Evolutionary conservation across 2,888 invertebrate genomes (phyloP).

Genomic region (Drosophila paucipuncta): DNA sequence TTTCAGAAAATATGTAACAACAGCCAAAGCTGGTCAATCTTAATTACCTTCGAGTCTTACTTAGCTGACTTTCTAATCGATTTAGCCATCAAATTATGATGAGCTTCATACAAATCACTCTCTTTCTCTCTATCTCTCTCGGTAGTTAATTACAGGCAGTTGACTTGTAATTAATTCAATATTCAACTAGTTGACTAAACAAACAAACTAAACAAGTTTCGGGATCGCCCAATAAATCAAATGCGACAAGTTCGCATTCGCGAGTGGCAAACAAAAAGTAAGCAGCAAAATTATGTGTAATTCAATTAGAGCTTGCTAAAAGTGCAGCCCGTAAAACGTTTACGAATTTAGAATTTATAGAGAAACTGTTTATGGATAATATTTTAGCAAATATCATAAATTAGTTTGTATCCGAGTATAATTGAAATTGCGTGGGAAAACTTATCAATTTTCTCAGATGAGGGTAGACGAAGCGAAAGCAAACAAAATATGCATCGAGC

Average conservation of each 20-base stretch:
- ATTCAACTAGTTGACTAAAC: slow-evolving; percentile 19
- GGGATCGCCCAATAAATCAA: slow-evolving; percentile 36
- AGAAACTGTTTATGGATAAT: no score
- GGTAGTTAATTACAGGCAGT: slow-evolving; percentile 50
- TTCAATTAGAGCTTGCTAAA: neutral
- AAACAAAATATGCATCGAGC: neutral
- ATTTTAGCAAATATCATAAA: no score
- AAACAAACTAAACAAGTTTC: slow-evolving; percentile 43
- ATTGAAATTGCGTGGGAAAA: neutral
- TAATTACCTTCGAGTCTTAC: slow-evolving; percentile 53
- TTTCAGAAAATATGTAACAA: slow-evolving; percentile 23
- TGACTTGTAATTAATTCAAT: slow-evolving; percentile 49
- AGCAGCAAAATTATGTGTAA: accelerated
- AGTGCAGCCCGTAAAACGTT: slow-evolving; percentile 9
- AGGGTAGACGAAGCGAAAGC: no score
- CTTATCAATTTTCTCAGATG: neutral
- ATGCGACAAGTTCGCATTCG: neutral
- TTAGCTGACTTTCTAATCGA: slow-evolving; percentile 45
- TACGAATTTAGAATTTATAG: neutral
- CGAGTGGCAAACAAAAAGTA: slow-evolving; percentile 26
- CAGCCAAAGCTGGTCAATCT: slow-evolving; percentile 33
- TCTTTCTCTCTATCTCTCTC: neutral
- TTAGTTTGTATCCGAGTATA: neutral
- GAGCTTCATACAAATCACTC: slow-evolving; percentile 1
- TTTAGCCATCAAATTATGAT: slow-evolving; percentile 51